phyloP scores from a whole-genome alignment of 2,797 vertebrate genomes.

The Mareca penelope region DNA sequence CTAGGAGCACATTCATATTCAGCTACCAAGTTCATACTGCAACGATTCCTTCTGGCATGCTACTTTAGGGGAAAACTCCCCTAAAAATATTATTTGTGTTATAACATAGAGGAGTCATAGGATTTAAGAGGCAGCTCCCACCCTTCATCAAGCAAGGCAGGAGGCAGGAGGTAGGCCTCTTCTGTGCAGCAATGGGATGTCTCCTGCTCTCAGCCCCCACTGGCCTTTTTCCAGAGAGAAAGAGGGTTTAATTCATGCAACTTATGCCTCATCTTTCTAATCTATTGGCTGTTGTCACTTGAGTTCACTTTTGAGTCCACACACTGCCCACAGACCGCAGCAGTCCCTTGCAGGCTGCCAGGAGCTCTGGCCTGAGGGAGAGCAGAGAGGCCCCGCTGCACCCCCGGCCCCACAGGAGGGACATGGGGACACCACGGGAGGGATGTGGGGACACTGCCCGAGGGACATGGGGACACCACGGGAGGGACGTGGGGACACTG shows the following conservation, averaged over 20 bases:
- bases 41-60: not conserved
- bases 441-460: fast-evolving
- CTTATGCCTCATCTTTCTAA: not conserved
- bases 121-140: not conserved
- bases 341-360: fast-evolving
- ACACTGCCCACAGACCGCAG: not conserved
- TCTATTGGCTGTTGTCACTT: not conserved
- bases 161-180: not conserved
- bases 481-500: fast-evolving
- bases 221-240: not conserved
- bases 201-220: not conserved
- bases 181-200: not conserved
- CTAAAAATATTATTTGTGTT: not conserved
- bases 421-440: fast-evolving
- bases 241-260: not conserved
- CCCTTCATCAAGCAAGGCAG: not conserved
- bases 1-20: not conserved
- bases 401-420: not conserved
- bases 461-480: fast-evolving
- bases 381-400: fast-evolving
- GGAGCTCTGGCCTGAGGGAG: not conserved
- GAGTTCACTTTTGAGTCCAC: not conserved
- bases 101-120: not conserved
- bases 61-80: not conserved
- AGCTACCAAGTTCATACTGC: not conserved